Evolutionary conservation across 1,140 invertebrate genomes (phyloP).

Genomic region (Phenacoccus solenopsis): DNA sequence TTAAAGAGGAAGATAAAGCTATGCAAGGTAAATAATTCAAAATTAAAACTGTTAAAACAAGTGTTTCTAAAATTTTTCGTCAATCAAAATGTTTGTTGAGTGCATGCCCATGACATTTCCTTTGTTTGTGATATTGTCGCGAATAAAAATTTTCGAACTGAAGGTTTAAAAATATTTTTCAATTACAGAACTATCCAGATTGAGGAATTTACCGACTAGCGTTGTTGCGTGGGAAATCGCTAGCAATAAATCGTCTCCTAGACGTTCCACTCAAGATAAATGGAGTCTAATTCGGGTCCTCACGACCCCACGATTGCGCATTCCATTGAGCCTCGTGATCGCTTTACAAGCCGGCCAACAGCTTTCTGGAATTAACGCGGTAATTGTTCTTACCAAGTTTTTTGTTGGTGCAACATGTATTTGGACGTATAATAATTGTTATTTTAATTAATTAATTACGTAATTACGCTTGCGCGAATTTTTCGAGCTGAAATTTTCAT

Average conservation of each 20-base stretch:
- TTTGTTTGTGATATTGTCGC: background rate
- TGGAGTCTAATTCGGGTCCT: slow-evolving; percentile 26
- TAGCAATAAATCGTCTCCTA: slow-evolving; percentile 23
- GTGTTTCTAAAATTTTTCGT: background rate
- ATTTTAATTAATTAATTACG: too few relatives aligned
- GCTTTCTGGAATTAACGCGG: slow-evolving; percentile 74
- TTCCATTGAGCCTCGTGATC: slow-evolving; percentile 58
- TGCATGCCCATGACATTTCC: background rate
- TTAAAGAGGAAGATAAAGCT: slow-evolving; percentile 44
- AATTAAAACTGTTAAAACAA: too few relatives aligned
- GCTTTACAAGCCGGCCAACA: slow-evolving; percentile 69
- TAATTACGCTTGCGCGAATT: too few relatives aligned
- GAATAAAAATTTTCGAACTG: too few relatives aligned
- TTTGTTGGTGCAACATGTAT: background rate
- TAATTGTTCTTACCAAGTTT: slow-evolving; percentile 30
- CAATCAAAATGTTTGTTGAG: background rate
- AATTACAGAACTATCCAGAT: slow-evolving; percentile 37
- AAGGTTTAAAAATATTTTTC: too few relatives aligned
- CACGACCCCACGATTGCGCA: slow-evolving; percentile 35
- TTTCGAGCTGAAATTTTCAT: too few relatives aligned
- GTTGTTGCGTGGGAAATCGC: slow-evolving; percentile 37
- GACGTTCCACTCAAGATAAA: slow-evolving; percentile 35
- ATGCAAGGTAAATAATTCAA: slow-evolving; percentile 43
- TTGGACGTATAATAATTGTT: too few relatives aligned
- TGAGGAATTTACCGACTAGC: slow-evolving; percentile 37